These are phyloP conservation scores for Crocallis elinguaria DNA, from an alignment of 2,888 invertebrate species.

Conservation along the genomic window DNA sequence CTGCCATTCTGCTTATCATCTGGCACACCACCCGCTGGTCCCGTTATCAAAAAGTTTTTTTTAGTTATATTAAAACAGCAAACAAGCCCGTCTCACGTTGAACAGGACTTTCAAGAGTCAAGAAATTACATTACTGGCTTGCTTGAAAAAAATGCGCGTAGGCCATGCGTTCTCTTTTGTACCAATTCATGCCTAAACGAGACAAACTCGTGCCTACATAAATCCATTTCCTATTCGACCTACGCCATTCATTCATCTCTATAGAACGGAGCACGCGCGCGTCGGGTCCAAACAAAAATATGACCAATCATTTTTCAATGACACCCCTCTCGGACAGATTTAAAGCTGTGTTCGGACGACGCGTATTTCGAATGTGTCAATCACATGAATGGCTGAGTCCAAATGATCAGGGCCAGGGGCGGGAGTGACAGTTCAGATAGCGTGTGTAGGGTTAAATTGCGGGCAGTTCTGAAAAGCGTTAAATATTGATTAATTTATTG, in stretches of 20 bases:
- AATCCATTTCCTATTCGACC: slow-evolving; percentile 18
- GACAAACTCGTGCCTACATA: slow-evolving; percentile 19
- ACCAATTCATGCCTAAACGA: not conserved
- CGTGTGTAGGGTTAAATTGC: slow-evolving; percentile 22
- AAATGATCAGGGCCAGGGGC: slow-evolving; percentile 61
- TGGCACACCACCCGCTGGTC: no score
- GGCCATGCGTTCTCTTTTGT: no score
- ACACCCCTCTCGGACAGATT: slow-evolving; percentile 61
- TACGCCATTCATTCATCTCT: slow-evolving; percentile 16
- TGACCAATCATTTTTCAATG: slow-evolving; percentile 71
- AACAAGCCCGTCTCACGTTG: no score
- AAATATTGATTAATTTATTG: slow-evolving; percentile 30
- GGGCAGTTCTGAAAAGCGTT: slow-evolving; percentile 27
- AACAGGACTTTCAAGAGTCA: no score
- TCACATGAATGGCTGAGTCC: slow-evolving; percentile 59
- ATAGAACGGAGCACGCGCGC: slow-evolving; percentile 17
- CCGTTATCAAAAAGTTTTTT: no score
- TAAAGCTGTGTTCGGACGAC: slow-evolving; percentile 64
- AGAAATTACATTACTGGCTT: no score
- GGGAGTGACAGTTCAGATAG: slow-evolving; percentile 42
- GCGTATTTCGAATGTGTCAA: slow-evolving; percentile 68
- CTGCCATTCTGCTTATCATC: no score
- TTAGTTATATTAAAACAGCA: no score
- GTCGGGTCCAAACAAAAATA: slow-evolving; percentile 33
- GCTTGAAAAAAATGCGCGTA: no score